These are phyloP conservation scores for Zaprionus bogoriensis DNA, from an alignment of 2,888 invertebrate genomes.

Conservation along the genomic window DNA sequence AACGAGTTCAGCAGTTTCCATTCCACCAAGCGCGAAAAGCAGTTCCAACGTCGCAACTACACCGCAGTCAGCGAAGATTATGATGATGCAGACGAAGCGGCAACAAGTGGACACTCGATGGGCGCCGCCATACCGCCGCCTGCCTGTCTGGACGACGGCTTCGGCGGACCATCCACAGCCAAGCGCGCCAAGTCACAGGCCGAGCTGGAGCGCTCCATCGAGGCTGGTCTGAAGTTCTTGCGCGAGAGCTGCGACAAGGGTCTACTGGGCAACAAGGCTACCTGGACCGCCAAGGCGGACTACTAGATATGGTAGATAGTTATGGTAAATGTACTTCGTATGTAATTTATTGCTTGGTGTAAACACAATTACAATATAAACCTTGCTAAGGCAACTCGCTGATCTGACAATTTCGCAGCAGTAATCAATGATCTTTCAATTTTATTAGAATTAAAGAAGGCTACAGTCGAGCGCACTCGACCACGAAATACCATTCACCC, in stretches of 20 bases:
- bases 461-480: no score
- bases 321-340: constrained; percentile 6
- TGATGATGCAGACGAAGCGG: background rate
- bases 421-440: background rate
- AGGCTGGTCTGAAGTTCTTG: constrained; percentile 84
- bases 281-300: constrained; percentile 81
- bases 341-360: constrained; percentile 60
- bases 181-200: constrained; percentile 61
- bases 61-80: constrained; percentile 13
- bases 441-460: background rate
- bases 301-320: constrained; percentile 59
- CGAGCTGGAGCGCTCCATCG: constrained; percentile 84
- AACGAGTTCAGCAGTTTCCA: constrained; percentile 62
- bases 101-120: constrained; percentile 2
- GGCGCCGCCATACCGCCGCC: constrained; percentile 87
- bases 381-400: background rate
- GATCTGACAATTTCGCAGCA: background rate
- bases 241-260: constrained; percentile 84
- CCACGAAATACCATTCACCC: no score
- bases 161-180: constrained; percentile 46
- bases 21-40: constrained; percentile 59
- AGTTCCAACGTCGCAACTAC: constrained; percentile 74
- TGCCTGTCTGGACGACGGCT: constrained; percentile 86
- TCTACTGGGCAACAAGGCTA: constrained; percentile 76
- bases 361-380: constrained; percentile 40